Evolutionary conservation across 2,797 vertebrate genomes (phyloP).

Genomic region (Sorex maritimensis): DNA sequence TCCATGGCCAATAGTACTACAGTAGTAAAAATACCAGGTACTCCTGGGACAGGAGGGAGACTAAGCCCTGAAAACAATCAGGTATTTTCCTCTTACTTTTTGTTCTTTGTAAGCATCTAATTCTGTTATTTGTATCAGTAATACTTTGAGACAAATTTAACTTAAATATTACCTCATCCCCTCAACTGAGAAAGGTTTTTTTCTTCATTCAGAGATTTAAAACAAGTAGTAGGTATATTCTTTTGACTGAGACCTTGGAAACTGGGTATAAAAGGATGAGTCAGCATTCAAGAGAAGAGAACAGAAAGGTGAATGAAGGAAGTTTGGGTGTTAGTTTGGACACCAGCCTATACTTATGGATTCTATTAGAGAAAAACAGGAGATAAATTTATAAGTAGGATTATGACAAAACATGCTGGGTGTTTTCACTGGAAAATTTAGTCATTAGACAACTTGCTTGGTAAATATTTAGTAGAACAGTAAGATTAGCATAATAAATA

Average conservation of each 20-base stretch:
- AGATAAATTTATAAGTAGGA: background rate
- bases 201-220: constrained; percentile 27
- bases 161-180: constrained; percentile 29
- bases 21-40: constrained; percentile 93
- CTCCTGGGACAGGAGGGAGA: constrained; percentile 94
- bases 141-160: constrained; percentile 3
- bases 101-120: background rate
- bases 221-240: constrained; percentile 16
- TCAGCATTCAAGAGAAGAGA: background rate
- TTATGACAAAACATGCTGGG: background rate
- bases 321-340: background rate
- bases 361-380: background rate
- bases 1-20: constrained; percentile 97
- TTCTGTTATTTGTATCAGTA: background rate
- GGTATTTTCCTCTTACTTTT: constrained; percentile 88
- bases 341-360: background rate
- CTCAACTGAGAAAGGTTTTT: constrained; percentile 43
- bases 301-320: background rate
- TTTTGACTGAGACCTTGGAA: constrained; percentile 6
- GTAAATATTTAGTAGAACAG: constrained; percentile 30
- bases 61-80: constrained; percentile 97
- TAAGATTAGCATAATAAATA: constrained; percentile 26
- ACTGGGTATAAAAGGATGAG: background rate
- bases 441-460: constrained; percentile 2
- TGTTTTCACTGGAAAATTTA: constrained; percentile 36